Base-by-base conservation (phyloP, 2,113 vertebrate genomes). In the Peromyscus polionotus region DNA sequence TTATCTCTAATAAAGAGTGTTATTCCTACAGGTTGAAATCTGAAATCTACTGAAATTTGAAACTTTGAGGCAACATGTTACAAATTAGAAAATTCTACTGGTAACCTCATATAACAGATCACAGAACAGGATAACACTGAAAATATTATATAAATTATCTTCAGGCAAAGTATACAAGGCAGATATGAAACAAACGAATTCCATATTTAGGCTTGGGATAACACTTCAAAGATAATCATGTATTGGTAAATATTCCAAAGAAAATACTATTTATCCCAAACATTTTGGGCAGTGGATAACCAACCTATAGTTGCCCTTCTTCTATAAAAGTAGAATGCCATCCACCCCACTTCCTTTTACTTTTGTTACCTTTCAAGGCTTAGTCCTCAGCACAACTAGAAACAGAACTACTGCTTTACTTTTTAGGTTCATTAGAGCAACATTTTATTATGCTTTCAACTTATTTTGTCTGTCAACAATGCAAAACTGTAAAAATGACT, bases 381-480 rank as follows among this genome's bases (percentile, higher is more conserved):
- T 28, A 81, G 39, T 68, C 28, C 45, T 77, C 81, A 87, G n/a
- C 1, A 86, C 48, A 90, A 88, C 22, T 51, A 90, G 24, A 26
- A 90, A 20, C 20, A 79, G 48, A 91, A 51, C 45, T 28, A 77
- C 0, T 87, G 5, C 84, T 90, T 92, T 48, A 77, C 39, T 54
- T 31, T 80, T 20, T 39, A 81, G 31, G 73, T 63, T 84, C 73
- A 92, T 59, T 2, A 81, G 14, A 94, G 10, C 92, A 26, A 92
- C 26, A 7, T 33, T 68, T 77, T 63, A 77, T 80, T 92, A 68
- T 3, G 54, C 7, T 63, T 93, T 84, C 57, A 88, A 85, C 68
- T 72, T 80, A 92, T 72, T 81, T 96, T 93, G 42, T 51, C 31
- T 93, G 33, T 94, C 92, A 94, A 94, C 20, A 95, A 88, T 42